Base-by-base conservation (phyloP, 2,888 invertebrate species). In the Stramonita haemastoma region DNA sequence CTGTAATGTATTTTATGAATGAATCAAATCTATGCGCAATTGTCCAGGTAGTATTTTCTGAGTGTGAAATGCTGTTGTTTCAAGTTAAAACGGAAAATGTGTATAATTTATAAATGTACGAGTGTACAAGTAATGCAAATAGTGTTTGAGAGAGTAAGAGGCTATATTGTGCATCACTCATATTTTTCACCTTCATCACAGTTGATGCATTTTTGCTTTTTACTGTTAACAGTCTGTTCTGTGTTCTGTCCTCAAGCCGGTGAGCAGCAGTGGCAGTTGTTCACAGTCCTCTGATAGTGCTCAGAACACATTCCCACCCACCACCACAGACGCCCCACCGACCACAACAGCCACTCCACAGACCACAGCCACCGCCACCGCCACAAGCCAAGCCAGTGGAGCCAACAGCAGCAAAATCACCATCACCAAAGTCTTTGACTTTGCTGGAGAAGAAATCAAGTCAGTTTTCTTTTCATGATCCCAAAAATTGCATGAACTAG, bases 381-480 rank as follows among this genome's bases (percentile, higher is more conserved):
- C 5, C 81, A 36, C 81, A 36, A 46, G 13, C 36, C 81, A 36
- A 1, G 8, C 26, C 6, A 36, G 60, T 57, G 77, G 2, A 79
- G 73, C 29, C 73, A 36, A 32, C 32, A n/a, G 46, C 26, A 93
- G 89, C 56, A 95, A 94, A 91, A 94, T 92, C 95, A 96, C 92
- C 96, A 97, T 94, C 97, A 96, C 96, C 13, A 95, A 96, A 93
- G 96, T 96, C 29, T 98, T 97, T 95, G 98, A 98, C 94, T 98
- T 98, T 97, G 98, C 98, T 79, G 98, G 98, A 17, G 98, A 98
- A 96, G 97, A 97, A 95, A 97, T 98, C 87, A 96, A 96, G 97
- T 94, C 96, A 96, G 95, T 13, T 57, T 32, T 22, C 46, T 46
- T 46, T 46, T 46, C 46, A 46, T 46, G 46, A n/a, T n/a, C n/a